phyloP scores from a whole-genome alignment of 2,113 vertebrate species.

The Onychostoma macrolepis region DNA sequence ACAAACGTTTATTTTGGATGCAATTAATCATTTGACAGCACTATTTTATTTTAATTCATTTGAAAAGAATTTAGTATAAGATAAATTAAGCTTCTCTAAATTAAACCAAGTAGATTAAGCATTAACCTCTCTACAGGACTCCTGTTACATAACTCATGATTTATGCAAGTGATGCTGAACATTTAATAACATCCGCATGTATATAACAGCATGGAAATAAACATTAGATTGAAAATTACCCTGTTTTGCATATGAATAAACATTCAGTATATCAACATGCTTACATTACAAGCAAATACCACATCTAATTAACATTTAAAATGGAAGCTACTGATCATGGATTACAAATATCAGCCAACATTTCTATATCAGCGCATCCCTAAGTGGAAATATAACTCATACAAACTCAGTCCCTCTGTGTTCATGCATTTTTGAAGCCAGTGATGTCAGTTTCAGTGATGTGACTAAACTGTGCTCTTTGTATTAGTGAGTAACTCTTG shows the following conservation, averaged over 20 bases:
- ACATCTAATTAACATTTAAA: background rate
- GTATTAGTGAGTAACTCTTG: constrained; percentile 11
- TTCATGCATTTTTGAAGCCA: constrained; percentile 18
- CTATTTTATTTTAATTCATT: background rate
- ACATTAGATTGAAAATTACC: background rate
- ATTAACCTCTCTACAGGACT: background rate
- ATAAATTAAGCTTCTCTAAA: background rate
- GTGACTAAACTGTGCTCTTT: constrained; percentile 4
- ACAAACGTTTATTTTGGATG: too few relatives aligned
- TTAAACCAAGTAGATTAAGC: background rate
- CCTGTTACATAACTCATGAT: background rate
- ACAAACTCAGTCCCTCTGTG: background rate
- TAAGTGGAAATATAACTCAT: background rate
- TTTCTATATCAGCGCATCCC: background rate
- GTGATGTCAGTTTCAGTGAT: constrained; percentile 8
- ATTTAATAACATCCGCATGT: background rate
- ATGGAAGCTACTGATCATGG: background rate
- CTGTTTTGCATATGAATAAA: background rate
- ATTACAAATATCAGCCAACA: background rate
- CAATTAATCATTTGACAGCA: too few relatives aligned
- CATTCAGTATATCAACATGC: background rate
- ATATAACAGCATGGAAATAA: background rate
- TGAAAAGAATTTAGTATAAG: background rate
- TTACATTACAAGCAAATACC: background rate
- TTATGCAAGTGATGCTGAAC: background rate